A percentile compares a stretch with the other conserved stretches of the same genome.
These are phyloP conservation scores for Agrilus biguttatus DNA, from an alignment of 2,888 invertebrate species.

Conservation along the genomic window DNA sequence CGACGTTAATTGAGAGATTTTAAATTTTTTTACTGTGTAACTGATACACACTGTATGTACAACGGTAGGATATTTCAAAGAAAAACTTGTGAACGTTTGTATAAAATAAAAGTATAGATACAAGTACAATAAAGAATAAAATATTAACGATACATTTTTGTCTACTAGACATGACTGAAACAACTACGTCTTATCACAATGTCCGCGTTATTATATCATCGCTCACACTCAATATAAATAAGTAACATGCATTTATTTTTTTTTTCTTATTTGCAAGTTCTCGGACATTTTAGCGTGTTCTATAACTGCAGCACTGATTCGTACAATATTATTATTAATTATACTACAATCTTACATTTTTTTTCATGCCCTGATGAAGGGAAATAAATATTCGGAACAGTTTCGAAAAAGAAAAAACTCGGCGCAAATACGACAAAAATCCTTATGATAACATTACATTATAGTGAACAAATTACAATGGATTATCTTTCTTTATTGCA, in stretches of 20 bases:
- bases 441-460: no score
- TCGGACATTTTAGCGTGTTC: constrained; percentile 22
- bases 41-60: constrained; percentile 31
- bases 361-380: no score
- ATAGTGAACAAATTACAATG: no score
- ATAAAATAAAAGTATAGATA: constrained; percentile 32
- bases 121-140: constrained; percentile 31
- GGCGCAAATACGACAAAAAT: no score
- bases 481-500: no score
- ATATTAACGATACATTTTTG: constrained; percentile 29
- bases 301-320: constrained; percentile 23
- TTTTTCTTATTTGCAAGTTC: constrained; percentile 11
- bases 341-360: no score
- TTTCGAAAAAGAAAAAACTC: no score
- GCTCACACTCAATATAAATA: constrained; percentile 33
- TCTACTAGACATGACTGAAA: constrained; percentile 30
- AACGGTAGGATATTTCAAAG: constrained; percentile 27
- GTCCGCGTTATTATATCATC: constrained; percentile 25
- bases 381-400: no score
- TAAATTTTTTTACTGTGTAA: constrained; percentile 20
- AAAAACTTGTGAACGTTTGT: constrained; percentile 28
- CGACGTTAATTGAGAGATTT: background rate
- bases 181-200: constrained; percentile 32
- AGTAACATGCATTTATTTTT: constrained; percentile 32
- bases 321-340: constrained; percentile 10